phyloP scores from a whole-genome alignment of 2,113 vertebrate genomes.

The Phycodurus eques region DNA sequence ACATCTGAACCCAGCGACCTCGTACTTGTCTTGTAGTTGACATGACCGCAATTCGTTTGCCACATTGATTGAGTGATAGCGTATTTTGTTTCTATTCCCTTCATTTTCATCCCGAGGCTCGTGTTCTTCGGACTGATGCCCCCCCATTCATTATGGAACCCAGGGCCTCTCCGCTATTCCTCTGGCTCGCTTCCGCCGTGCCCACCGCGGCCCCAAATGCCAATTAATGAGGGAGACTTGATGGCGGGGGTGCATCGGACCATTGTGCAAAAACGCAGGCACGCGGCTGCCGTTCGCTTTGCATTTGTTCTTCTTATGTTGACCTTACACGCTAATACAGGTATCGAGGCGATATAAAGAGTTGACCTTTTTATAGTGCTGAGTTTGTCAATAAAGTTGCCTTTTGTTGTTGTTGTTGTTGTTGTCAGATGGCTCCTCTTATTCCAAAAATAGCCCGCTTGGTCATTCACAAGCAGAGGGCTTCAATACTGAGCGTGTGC shows the following conservation, averaged over 20 bases:
- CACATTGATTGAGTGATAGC: background rate
- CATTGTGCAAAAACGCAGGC: conserved; percentile 27
- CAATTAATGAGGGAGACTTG: conserved; percentile 55
- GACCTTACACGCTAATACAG: background rate
- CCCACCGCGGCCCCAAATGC: conserved; percentile 35
- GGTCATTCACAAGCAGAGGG: conserved; percentile 17
- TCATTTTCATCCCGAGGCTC: background rate
- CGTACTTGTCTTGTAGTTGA: background rate
- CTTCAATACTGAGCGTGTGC: background rate
- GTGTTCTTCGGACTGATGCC: conserved; percentile 20
- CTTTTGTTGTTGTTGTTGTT: conserved; percentile 36
- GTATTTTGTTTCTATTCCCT: conserved; percentile 5
- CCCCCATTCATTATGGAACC: conserved; percentile 31
- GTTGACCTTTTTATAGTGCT: background rate
- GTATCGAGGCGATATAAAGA: background rate
- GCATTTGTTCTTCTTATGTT: background rate
- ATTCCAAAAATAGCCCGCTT: conserved; percentile 54
- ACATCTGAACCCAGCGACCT: background rate
- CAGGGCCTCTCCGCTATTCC: conserved; percentile 38
- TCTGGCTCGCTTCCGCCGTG: conserved; percentile 44
- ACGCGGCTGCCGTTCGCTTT: background rate
- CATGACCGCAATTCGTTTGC: background rate
- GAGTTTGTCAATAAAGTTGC: conserved; percentile 20
- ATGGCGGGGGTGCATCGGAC: conserved; percentile 17
- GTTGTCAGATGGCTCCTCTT: conserved; percentile 24